Conservation (phyloP, 2,888 invertebrate species). For the Chalcosyrphus nemorum region DNA sequence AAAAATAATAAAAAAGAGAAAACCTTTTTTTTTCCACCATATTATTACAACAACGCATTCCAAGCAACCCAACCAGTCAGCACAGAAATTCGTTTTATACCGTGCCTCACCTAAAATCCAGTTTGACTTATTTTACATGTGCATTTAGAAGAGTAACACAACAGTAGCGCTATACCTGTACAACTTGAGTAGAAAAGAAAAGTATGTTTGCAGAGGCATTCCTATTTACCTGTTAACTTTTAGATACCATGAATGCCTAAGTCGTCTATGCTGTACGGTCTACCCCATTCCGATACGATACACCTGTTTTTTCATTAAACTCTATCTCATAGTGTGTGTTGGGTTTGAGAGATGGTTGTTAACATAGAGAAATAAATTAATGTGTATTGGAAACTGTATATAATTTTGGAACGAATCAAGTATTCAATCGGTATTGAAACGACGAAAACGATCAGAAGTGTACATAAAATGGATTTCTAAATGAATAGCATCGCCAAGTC, state of each 20-base stretch:
- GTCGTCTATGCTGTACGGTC: not conserved
- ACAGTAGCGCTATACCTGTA: slow-evolving; percentile 19
- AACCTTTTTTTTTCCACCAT: not conserved
- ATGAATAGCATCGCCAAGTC: too few species aligned
- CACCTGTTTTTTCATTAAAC: slow-evolving; percentile 20
- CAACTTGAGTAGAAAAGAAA: slow-evolving; percentile 15
- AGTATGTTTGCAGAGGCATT: slow-evolving; percentile 25
- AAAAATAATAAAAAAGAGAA: slow-evolving; percentile 8
- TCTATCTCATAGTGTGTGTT: too few species aligned
- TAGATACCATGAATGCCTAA: not conserved
- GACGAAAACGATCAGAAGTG: too few species aligned
- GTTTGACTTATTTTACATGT: slow-evolving; percentile 16
- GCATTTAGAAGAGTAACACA: slow-evolving; percentile 20
- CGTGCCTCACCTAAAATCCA: slow-evolving; percentile 29
- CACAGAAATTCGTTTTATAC: slow-evolving; percentile 3
- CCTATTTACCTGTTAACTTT: slow-evolving; percentile 22
- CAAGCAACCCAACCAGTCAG: slow-evolving; percentile 10
- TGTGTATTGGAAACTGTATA: too few species aligned
- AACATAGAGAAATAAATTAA: too few species aligned
- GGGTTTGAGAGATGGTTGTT: too few species aligned
- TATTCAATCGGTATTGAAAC: too few species aligned
- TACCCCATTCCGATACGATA: slow-evolving; percentile 10
- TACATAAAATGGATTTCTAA: too few species aligned
- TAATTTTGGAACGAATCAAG: too few species aligned
- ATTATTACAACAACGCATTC: slow-evolving; percentile 13